Percentiles rank a stretch among this genome's conserved stretches.
These are phyloP conservation scores for Chionomys nivalis DNA, from an alignment of 2,113 vertebrate species.

Conservation along the genomic window DNA sequence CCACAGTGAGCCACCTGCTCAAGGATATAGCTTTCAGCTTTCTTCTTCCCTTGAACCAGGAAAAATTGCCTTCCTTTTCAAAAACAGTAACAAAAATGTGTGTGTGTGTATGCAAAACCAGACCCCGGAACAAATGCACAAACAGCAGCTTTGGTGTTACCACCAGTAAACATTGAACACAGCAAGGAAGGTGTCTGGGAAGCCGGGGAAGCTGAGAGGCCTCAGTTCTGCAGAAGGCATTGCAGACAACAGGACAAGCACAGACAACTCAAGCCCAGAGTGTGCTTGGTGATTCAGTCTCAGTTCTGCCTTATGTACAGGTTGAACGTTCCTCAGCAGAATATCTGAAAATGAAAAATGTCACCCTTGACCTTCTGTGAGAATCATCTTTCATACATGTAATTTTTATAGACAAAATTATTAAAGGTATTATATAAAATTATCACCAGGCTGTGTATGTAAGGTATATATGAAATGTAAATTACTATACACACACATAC, in stretches of 20 bases:
- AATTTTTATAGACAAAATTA: neutral
- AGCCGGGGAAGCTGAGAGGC: too few species aligned
- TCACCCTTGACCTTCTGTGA: neutral
- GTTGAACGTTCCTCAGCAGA: neutral
- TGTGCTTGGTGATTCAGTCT: accelerated
- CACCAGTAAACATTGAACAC: neutral
- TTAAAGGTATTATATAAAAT: neutral
- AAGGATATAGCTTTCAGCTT: neutral
- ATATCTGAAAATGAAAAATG: neutral
- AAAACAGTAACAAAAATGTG: neutral
- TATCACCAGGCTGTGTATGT: neutral
- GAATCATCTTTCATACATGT: neutral
- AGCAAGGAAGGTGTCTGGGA: neutral
- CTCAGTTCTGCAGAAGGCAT: neutral
- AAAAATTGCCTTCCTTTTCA: neutral
- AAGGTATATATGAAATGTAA: neutral
- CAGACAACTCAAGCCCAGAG: neutral
- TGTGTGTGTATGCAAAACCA: neutral
- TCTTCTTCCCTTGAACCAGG: neutral
- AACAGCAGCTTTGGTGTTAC: neutral
- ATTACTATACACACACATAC: too few species aligned
- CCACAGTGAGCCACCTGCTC: neutral
- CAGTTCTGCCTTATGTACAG: neutral
- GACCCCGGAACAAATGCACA: neutral
- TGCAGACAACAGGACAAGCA: neutral